Conservation (phyloP, 2,113 vertebrate genomes). For the Eidolon helvum region DNA sequence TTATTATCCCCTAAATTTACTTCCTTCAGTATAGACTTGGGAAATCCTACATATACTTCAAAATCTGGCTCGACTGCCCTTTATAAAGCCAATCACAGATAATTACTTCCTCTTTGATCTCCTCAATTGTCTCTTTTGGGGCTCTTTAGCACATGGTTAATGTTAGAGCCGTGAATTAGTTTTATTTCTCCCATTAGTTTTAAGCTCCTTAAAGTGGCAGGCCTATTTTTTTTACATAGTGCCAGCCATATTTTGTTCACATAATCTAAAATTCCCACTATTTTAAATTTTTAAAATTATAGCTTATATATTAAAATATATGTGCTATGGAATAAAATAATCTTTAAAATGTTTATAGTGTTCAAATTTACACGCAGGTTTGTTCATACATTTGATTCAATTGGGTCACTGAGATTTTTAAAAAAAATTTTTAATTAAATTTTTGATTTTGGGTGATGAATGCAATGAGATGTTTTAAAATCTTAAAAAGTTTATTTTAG, state of each 20-base stretch:
- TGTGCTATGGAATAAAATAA: not conserved
- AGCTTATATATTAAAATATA: not conserved
- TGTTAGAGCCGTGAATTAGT: not conserved
- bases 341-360: not conserved
- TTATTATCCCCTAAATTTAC: not conserved
- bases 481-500: not conserved
- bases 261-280: not conserved
- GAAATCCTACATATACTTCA: not conserved
- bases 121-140: not conserved
- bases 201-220: not conserved
- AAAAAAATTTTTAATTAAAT: too few relatives aligned
- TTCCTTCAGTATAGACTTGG: not conserved
- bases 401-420: not conserved
- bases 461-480: not conserved
- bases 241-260: not conserved
- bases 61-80: not conserved
- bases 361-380: not conserved
- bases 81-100: not conserved
- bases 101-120: not conserved
- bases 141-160: not conserved
- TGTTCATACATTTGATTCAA: not conserved
- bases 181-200: not conserved
- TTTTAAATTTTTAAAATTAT: not conserved
- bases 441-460: too few relatives aligned
- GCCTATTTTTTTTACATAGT: too few relatives aligned